Evolutionary conservation across 2,113 vertebrate species (phyloP).

Genomic region (Gymnogyps californianus): DNA sequence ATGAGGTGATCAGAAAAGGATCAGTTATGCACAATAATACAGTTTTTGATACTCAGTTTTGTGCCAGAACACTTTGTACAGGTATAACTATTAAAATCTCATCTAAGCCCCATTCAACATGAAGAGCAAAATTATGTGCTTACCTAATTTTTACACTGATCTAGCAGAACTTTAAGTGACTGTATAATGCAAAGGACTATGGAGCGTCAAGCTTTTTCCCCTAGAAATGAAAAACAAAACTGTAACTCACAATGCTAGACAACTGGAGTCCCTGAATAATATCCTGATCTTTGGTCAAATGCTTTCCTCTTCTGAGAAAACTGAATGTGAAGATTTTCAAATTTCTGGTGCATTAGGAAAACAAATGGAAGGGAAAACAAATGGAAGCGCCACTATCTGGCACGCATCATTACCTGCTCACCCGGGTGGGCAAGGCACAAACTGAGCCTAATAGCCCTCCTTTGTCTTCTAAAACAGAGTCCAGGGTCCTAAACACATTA

Average conservation of each 20-base stretch:
- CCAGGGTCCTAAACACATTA: background rate
- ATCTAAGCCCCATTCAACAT: background rate
- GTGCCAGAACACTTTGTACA: background rate
- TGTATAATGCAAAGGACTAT: background rate
- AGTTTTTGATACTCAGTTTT: background rate
- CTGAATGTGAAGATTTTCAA: background rate
- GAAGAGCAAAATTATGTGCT: background rate
- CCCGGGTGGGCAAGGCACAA: background rate
- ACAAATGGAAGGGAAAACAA: slow-evolving; percentile 52
- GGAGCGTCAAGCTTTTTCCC: background rate
- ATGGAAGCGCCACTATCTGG: background rate
- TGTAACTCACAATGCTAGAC: background rate
- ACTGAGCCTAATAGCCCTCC: background rate
- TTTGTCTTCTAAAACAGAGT: slow-evolving; percentile 28
- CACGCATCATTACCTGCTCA: slow-evolving; percentile 8
- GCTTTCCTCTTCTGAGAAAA: background rate
- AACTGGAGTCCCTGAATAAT: background rate
- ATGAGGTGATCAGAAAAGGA: background rate
- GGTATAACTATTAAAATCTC: background rate
- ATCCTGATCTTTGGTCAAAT: background rate
- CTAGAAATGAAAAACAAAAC: background rate
- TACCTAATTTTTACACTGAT: background rate
- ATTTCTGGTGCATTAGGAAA: slow-evolving; percentile 19
- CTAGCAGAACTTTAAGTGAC: background rate
- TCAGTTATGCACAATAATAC: background rate